These are phyloP conservation scores for Saccostrea glomerata DNA, from an alignment of 1,140 invertebrate species.

Conservation along the genomic window DNA sequence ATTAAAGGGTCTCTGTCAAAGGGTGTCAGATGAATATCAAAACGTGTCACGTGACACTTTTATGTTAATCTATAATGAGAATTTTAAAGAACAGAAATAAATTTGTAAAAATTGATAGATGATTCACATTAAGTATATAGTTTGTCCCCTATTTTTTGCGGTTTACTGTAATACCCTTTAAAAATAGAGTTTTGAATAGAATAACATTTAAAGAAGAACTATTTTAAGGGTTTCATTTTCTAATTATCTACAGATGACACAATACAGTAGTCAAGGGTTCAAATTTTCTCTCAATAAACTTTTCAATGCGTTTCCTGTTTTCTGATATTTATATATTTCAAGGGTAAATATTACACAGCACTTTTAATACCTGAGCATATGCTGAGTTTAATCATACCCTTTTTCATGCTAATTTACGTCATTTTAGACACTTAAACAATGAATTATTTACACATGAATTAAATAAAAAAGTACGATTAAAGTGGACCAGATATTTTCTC, in stretches of 20 bases:
- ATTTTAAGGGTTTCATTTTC: constrained; percentile 26
- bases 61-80: constrained; percentile 13
- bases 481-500: constrained; percentile 20
- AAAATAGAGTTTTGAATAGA: constrained; percentile 1
- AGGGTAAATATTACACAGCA: not conserved
- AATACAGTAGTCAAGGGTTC: not conserved
- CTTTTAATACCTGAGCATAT: not conserved
- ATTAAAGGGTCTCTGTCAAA: constrained; percentile 2
- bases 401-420: not conserved
- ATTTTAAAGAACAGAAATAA: constrained; percentile 6
- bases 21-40: constrained; percentile 21
- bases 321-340: not conserved
- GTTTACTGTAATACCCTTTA: not conserved
- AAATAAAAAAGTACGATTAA: constrained; percentile 3
- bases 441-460: constrained; percentile 22
- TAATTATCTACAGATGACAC: not conserved
- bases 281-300: not conserved
- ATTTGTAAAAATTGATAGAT: constrained; percentile 34
- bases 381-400: not conserved
- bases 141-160: not conserved
- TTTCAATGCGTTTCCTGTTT: constrained; percentile 7
- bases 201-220: not conserved
- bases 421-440: not conserved
- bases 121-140: constrained; percentile 1
- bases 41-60: not conserved